Evolutionary conservation across 2,797 vertebrate species (phyloP).

Genomic region (Siniperca scherzeri): DNA sequence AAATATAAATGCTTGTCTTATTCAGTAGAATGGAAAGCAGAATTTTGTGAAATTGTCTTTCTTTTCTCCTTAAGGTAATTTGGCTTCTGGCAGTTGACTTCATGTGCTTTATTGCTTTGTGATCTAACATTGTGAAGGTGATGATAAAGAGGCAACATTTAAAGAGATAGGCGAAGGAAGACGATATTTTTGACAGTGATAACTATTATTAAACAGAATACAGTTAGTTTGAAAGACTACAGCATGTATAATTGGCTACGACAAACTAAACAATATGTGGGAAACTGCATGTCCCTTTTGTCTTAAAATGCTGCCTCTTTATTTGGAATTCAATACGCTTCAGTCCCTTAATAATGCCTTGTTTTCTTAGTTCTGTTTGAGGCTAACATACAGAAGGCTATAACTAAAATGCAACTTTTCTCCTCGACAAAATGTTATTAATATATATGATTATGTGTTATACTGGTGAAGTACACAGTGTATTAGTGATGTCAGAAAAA

Average conservation of each 20-base stretch:
- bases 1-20: neutral
- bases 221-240: neutral
- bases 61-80: slow-evolving; percentile 19
- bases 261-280: neutral
- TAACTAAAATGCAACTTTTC: neutral
- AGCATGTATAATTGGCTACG: neutral
- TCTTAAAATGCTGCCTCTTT: slow-evolving; percentile 59
- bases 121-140: slow-evolving; percentile 32
- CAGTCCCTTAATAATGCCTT: slow-evolving; percentile 14
- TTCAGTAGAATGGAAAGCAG: slow-evolving; percentile 62
- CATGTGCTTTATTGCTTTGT: slow-evolving; percentile 46
- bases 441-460: neutral
- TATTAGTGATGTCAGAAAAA: neutral
- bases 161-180: neutral
- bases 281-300: neutral
- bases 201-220: neutral
- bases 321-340: slow-evolving; percentile 32
- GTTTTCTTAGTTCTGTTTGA: slow-evolving; percentile 25
- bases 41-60: slow-evolving; percentile 43
- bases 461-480: neutral
- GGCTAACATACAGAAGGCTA: slow-evolving; percentile 20
- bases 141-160: slow-evolving; percentile 64
- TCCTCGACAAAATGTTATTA: neutral
- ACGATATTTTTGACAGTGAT: neutral
- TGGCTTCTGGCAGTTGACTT: slow-evolving; percentile 55